phyloP scores from a whole-genome alignment of 2,888 invertebrate species.

The Pyrgus malvae region DNA sequence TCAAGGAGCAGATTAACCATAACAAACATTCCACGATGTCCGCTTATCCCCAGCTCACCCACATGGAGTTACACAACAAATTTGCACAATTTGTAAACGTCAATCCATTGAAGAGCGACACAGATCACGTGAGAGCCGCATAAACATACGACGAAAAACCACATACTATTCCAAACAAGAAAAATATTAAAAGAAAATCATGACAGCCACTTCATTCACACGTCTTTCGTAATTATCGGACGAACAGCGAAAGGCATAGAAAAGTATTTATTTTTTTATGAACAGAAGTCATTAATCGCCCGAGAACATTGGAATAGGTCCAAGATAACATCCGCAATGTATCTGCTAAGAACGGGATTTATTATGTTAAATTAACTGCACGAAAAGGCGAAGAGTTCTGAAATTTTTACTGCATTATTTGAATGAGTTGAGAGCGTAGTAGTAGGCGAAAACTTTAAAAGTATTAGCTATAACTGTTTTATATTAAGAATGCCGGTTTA shows the following conservation, averaged over 20 bases:
- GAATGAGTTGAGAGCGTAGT: no score
- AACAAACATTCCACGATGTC: no score
- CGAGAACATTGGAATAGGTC: slow-evolving; percentile 37
- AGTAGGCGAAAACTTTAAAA: no score
- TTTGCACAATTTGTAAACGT: slow-evolving; percentile 47
- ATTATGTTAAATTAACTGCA: slow-evolving; percentile 21
- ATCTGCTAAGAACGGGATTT: slow-evolving; percentile 28
- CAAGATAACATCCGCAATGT: slow-evolving; percentile 36
- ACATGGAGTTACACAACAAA: slow-evolving; percentile 49
- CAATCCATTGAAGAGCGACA: slow-evolving; percentile 45
- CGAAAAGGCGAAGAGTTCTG: slow-evolving; percentile 5
- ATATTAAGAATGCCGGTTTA: no score
- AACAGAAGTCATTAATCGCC: slow-evolving; percentile 36
- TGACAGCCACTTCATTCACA: slow-evolving; percentile 39
- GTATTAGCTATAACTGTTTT: no score
- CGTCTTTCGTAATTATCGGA: slow-evolving; percentile 40
- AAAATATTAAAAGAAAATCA: slow-evolving; percentile 36
- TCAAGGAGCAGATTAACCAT: slow-evolving; percentile 15
- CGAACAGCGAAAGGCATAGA: slow-evolving; percentile 33
- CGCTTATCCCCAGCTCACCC: slow-evolving; percentile 26
- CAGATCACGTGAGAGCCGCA: slow-evolving; percentile 61
- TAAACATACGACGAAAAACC: slow-evolving; percentile 49
- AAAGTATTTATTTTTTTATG: slow-evolving; percentile 30
- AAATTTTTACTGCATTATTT: no score
- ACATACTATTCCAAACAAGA: slow-evolving; percentile 9